These are phyloP conservation scores for Daboia siamensis DNA, from an alignment of 2,113 vertebrate species.

Conservation along the genomic window DNA sequence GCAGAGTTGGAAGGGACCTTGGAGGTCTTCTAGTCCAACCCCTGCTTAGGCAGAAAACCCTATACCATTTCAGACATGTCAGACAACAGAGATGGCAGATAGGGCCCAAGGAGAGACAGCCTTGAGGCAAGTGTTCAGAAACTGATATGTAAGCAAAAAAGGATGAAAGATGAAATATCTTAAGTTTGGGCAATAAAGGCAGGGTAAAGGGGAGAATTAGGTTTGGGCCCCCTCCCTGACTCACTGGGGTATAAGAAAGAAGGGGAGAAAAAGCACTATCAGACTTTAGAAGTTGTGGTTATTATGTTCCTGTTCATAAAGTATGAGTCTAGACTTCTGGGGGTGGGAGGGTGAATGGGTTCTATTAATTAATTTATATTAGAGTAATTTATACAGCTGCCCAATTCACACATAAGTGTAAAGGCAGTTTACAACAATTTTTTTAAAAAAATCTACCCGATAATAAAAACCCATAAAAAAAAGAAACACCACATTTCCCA, in stretches of 20 bases:
- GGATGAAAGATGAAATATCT: not conserved
- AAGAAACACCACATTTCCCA: no score
- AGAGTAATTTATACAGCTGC: no score
- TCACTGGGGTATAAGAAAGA: not conserved
- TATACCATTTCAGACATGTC: no score
- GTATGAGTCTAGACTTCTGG: not conserved
- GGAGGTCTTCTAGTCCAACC: no score
- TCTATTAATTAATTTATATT: no score
- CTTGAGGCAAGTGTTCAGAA: not conserved
- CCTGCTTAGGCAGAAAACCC: no score
- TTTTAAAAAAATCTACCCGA: no score
- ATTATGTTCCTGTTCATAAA: not conserved
- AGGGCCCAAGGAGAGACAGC: not conserved
- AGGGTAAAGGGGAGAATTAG: not conserved
- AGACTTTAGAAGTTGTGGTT: not conserved
- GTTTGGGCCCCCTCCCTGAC: not conserved
- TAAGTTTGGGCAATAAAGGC: not conserved
- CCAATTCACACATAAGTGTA: no score
- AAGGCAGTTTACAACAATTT: no score
- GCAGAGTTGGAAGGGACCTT: no score
- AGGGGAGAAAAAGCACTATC: not conserved
- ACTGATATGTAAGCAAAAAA: not conserved
- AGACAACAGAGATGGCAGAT: not conserved
- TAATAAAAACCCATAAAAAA: no score
- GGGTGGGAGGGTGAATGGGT: no score